Conservation (phyloP, 2,797 vertebrate genomes). For the Thunnus albacares region DNA sequence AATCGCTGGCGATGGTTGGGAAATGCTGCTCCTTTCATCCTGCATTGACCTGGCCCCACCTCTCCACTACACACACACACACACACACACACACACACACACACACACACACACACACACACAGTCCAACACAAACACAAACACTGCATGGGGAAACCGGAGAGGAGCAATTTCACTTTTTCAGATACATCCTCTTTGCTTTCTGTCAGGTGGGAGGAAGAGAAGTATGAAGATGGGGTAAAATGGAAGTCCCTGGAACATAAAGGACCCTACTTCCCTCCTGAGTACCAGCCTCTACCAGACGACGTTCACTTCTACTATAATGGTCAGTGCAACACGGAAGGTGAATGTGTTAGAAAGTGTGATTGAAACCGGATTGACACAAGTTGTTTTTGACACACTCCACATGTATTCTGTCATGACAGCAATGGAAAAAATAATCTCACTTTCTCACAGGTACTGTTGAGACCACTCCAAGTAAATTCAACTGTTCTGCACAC, state of each 20-base stretch:
- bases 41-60: not conserved
- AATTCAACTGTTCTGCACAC: not conserved
- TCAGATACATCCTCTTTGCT: slow-evolving; percentile 11
- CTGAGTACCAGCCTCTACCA: slow-evolving; percentile 80
- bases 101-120: not conserved
- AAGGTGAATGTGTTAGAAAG: not conserved
- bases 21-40: slow-evolving; percentile 33
- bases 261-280: slow-evolving; percentile 82
- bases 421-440: not conserved
- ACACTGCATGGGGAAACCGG: not conserved
- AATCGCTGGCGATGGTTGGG: slow-evolving; percentile 88
- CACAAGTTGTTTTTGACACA: not conserved
- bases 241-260: slow-evolving; percentile 88
- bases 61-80: no score
- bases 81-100: not conserved
- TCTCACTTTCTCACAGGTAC: not conserved
- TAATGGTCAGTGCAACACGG: slow-evolving; percentile 67
- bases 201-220: slow-evolving; percentile 84
- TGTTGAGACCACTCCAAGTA: not conserved
- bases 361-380: not conserved
- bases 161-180: slow-evolving; percentile 23
- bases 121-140: not conserved
- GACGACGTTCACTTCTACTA: slow-evolving; percentile 82
- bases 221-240: slow-evolving; percentile 85
- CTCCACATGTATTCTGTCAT: not conserved